phyloP scores from a whole-genome alignment of 2,888 invertebrate species.

The Tolmerus cingulatus region DNA sequence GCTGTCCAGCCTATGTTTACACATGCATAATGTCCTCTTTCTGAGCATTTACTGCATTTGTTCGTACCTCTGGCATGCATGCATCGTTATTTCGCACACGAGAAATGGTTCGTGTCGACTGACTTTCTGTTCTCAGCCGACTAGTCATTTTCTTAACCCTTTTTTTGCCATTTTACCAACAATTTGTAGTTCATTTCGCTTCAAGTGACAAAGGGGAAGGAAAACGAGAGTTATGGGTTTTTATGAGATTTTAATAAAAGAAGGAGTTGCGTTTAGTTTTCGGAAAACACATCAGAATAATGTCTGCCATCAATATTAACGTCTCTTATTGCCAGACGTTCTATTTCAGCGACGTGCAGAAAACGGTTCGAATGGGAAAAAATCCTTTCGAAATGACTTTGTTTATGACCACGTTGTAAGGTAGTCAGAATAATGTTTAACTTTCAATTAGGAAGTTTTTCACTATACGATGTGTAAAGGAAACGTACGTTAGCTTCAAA shows the following conservation, averaged over 20 bases:
- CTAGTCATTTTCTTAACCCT: background rate
- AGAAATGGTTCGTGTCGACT: constrained; percentile 37
- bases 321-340: background rate
- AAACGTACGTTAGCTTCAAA: background rate
- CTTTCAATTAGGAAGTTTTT: background rate
- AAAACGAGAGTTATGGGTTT: constrained; percentile 1
- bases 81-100: constrained; percentile 4
- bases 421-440: background rate
- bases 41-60: constrained; percentile 41
- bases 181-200: constrained; percentile 28
- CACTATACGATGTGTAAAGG: background rate
- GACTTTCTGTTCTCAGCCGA: constrained; percentile 29
- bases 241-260: background rate
- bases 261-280: background rate
- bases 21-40: constrained; percentile 50
- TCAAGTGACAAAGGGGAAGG: background rate
- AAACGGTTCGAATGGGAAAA: no score
- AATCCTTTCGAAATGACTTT: background rate
- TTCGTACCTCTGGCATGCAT: constrained; percentile 30
- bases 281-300: background rate
- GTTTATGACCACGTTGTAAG: background rate
- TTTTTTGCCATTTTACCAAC: constrained; percentile 5
- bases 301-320: background rate
- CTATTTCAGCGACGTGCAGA: background rate
- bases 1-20: constrained; percentile 51